A percentile compares a stretch with the other conserved stretches of the same genome.
phyloP scores from a whole-genome alignment of 2,113 vertebrate genomes.

The Solea senegalensis region DNA sequence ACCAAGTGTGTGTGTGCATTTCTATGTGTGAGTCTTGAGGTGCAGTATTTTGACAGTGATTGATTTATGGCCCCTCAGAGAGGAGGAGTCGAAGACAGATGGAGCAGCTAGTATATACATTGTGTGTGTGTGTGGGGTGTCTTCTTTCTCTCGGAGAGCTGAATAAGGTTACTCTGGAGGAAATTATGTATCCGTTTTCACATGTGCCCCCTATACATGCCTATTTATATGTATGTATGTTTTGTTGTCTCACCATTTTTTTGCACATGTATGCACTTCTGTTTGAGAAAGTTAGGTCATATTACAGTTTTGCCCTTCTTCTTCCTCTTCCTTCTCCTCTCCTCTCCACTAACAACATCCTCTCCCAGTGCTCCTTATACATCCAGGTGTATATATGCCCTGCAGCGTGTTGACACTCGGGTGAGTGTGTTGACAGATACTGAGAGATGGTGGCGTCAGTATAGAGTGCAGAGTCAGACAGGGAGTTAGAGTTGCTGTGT shows the following conservation, averaged over 20 bases:
- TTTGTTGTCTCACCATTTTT: constrained; percentile 34
- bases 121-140: constrained; percentile 26
- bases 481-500: constrained; percentile 13
- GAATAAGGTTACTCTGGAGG: constrained; percentile 46
- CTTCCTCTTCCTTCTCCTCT: constrained; percentile 46
- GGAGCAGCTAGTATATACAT: constrained; percentile 21
- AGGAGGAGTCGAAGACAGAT: constrained; percentile 31
- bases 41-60: constrained; percentile 65
- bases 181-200: constrained; percentile 24
- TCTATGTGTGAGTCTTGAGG: constrained; percentile 29
- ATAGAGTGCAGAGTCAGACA: constrained; percentile 11
- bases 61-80: constrained; percentile 56
- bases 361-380: constrained; percentile 21
- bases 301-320: constrained; percentile 54
- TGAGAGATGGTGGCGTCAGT: constrained; percentile 4
- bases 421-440: constrained; percentile 13
- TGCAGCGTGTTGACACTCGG: constrained; percentile 38
- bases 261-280: constrained; percentile 23
- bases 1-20: constrained; percentile 16
- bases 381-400: constrained; percentile 38
- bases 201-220: constrained; percentile 9
- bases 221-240: constrained; percentile 7
- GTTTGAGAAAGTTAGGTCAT: constrained; percentile 42
- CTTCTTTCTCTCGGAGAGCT: constrained; percentile 37
- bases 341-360: constrained; percentile 29